Conservation (phyloP, 2,888 invertebrate species). For the Macrosoma leucophasiata region DNA sequence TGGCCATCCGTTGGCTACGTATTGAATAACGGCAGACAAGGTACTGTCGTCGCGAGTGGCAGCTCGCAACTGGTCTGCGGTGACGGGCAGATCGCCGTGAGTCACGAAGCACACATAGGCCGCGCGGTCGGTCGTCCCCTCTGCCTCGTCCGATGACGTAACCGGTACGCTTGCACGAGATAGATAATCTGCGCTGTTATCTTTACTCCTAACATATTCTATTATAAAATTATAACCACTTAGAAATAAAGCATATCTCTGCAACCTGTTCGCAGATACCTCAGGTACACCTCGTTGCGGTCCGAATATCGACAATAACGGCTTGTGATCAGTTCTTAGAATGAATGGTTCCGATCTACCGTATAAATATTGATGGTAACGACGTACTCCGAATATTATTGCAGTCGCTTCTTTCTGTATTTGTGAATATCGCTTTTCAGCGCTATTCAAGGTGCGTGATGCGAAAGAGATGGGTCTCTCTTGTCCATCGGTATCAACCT, state of each 20-base stretch:
- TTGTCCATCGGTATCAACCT: slow-evolving; percentile 3
- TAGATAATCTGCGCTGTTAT: slow-evolving; percentile 7
- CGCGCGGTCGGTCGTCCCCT: slow-evolving; percentile 1
- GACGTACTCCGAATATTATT: slow-evolving; percentile 13
- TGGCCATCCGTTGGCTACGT: slow-evolving; percentile 18
- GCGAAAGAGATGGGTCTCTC: slow-evolving; percentile 19
- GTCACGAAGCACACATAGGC: slow-evolving; percentile 9
- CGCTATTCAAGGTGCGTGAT: slow-evolving; percentile 9
- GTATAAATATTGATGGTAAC: slow-evolving; percentile 20
- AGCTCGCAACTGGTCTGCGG: neutral
- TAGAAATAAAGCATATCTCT: slow-evolving; percentile 8
- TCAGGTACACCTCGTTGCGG: slow-evolving; percentile 22
- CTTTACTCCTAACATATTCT: slow-evolving; percentile 10
- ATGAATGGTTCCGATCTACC: slow-evolving; percentile 6
- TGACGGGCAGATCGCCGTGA: neutral
- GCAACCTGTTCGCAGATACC: slow-evolving; percentile 21
- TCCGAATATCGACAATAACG: slow-evolving; percentile 2
- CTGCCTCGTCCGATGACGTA: neutral
- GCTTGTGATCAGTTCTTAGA: slow-evolving; percentile 9
- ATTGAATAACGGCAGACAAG: slow-evolving; percentile 7
- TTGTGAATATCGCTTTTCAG: slow-evolving; percentile 13
- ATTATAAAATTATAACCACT: neutral
- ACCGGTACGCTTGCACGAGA: slow-evolving; percentile 5
- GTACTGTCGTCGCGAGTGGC: slow-evolving; percentile 2
- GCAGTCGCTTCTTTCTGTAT: too few species aligned